Percentiles rank a stretch among this genome's conserved stretches.
Evolutionary conservation across 2,797 vertebrate genomes (phyloP).

Genomic region (Masticophis lateralis): DNA sequence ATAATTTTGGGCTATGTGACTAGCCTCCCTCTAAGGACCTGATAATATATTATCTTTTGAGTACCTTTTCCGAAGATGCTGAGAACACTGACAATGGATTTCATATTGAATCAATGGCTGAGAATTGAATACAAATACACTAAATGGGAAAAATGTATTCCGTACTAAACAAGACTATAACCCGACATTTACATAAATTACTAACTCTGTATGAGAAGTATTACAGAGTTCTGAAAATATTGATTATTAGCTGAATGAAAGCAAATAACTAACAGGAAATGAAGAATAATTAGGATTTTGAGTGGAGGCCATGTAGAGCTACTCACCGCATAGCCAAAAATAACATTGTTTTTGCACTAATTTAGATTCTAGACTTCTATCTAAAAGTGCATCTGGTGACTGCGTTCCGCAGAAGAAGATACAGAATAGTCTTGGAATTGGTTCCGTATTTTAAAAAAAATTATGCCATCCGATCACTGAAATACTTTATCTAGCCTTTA

Average conservation of each 20-base stretch:
- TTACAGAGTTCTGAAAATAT: neutral
- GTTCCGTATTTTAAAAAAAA: neutral
- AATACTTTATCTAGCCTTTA: slow-evolving; percentile 52
- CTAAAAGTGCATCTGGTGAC: neutral
- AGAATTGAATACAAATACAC: neutral
- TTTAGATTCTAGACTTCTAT: neutral
- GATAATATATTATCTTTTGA: neutral
- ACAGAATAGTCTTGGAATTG: neutral
- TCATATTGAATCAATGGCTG: neutral
- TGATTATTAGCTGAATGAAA: neutral
- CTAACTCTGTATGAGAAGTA: neutral
- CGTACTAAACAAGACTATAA: neutral
- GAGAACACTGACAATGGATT: neutral
- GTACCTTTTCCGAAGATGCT: neutral
- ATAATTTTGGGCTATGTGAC: neutral
- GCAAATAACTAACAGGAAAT: neutral
- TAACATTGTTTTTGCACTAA: neutral
- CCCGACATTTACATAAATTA: neutral
- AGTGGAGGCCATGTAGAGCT: neutral
- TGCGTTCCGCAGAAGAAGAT: neutral
- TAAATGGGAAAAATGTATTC: neutral
- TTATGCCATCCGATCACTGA: slow-evolving; percentile 14
- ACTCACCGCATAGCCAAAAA: neutral
- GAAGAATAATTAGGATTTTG: neutral
- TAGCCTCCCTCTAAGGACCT: neutral